Evolutionary conservation across 2,888 invertebrate species (phyloP), one percentile per base, ranked within the genome.

Genomic region (Tetheella fluctuosa): DNA sequence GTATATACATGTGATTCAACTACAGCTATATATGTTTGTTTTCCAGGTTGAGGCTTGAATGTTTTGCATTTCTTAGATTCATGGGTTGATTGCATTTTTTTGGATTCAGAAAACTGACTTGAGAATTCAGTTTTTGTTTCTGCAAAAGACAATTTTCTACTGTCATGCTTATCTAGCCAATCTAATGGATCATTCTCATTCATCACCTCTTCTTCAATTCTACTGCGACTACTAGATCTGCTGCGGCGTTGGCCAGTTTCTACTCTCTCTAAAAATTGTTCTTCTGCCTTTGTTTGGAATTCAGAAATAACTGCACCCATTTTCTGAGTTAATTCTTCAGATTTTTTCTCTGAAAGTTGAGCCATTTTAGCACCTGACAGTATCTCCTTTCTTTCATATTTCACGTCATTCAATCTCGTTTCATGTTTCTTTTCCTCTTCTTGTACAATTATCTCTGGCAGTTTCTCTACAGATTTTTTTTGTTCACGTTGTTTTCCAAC

Each of bases 1-100:
- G 92, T 91, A 25, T 88, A 92, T 7, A 89, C 87, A 60, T 93
- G 93, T 5, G 93, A 80, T 68, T 93, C 90, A n/a, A 92, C 91
- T 39, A 88, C 83, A 2, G 91, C 92, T 52, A 90, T 65, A 54
- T 92, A 93, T 57, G 79, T 90, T 62, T 83, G 85, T n/a, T 79
- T 83, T 4, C 77, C 83, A 7, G 81, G 68, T 60, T 76, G 76
- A 2, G 70, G 60, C 61, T 68, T 76, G 10, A 68, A 71, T 6
- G 71, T 64, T 63, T 64, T 69, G 6, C 64, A 58, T 48, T 76
- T 69, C n/a, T 62, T 65, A 48, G 68, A 76, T 59, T 84, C 81
- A 13, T 73, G 71, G 60, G 63, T 70, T 12, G 62, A 71, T 64
- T 83, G 79, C n/a, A 68, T 60, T 60, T 61, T 76, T 61, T 65